Conservation (phyloP, 2,797 vertebrate genomes). For the Taenioides sp. region DNA sequence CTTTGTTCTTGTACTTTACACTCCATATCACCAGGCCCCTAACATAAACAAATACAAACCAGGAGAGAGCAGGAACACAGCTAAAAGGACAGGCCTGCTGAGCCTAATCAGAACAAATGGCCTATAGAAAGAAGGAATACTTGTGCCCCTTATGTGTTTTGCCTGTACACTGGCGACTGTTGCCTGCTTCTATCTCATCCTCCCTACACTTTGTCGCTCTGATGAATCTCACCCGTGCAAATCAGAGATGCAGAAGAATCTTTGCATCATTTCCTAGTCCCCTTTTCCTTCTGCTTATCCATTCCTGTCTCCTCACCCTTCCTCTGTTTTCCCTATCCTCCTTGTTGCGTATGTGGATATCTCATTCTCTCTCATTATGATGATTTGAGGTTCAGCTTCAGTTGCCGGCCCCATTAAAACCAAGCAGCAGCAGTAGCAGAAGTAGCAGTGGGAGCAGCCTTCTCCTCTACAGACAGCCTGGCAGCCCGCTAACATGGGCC, state of each 20-base stretch:
- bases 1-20: constrained; percentile 34
- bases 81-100: constrained; percentile 48
- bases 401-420: constrained; percentile 73
- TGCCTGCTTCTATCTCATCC: constrained; percentile 53
- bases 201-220: constrained; percentile 61
- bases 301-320: constrained; percentile 24
- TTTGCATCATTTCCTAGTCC: constrained; percentile 42
- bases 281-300: constrained; percentile 35
- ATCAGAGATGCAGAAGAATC: constrained; percentile 69
- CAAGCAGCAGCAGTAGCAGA: constrained; percentile 42
- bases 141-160: constrained; percentile 41
- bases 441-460: constrained; percentile 39
- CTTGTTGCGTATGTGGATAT: constrained; percentile 53
- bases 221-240: constrained; percentile 72
- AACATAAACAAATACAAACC: constrained; percentile 52
- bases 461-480: constrained; percentile 46
- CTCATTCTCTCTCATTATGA: constrained; percentile 74
- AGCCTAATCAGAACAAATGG: constrained; percentile 65
- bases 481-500: constrained; percentile 65
- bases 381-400: constrained; percentile 75
- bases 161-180: constrained; percentile 25
- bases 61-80: constrained; percentile 51
- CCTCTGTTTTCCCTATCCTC: constrained; percentile 40
- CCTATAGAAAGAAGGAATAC: constrained; percentile 63
- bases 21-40: constrained; percentile 19